Conservation (phyloP, 2,113 vertebrate genomes). For the Cebus imitator region DNA sequence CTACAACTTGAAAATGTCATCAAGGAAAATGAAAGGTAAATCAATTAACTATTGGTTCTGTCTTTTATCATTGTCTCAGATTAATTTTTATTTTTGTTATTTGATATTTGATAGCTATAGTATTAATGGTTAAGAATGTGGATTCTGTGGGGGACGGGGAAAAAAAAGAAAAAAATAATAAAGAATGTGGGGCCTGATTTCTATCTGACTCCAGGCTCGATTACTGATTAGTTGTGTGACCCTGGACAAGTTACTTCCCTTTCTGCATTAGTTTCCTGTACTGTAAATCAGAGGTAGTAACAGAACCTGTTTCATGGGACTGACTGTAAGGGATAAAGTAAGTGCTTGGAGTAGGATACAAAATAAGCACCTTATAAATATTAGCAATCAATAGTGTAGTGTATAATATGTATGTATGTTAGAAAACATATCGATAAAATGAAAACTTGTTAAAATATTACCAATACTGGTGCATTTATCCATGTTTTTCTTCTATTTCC, state of each 20-base stretch:
- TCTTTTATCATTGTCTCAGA: background rate
- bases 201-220: background rate
- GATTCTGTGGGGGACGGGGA: background rate
- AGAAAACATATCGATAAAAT: background rate
- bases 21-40: slow-evolving; percentile 95
- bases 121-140: background rate
- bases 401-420: background rate
- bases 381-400: background rate
- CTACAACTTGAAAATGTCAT: slow-evolving; percentile 90
- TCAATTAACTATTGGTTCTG: background rate
- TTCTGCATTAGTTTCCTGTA: background rate
- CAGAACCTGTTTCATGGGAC: background rate
- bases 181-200: background rate
- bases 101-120: background rate
- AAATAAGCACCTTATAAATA: slow-evolving; percentile 9
- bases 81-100: slow-evolving; percentile 6
- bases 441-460: background rate
- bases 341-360: background rate
- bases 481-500: background rate
- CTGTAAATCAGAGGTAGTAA: background rate
- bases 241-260: background rate
- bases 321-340: background rate
- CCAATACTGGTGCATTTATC: background rate
- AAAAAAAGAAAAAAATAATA: no score
- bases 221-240: background rate